A percentile compares a stretch with the other conserved stretches of the same genome.
Evolutionary conservation across 2,888 invertebrate genomes (phyloP).

Genomic region (Cosmopolites sordidus): DNA sequence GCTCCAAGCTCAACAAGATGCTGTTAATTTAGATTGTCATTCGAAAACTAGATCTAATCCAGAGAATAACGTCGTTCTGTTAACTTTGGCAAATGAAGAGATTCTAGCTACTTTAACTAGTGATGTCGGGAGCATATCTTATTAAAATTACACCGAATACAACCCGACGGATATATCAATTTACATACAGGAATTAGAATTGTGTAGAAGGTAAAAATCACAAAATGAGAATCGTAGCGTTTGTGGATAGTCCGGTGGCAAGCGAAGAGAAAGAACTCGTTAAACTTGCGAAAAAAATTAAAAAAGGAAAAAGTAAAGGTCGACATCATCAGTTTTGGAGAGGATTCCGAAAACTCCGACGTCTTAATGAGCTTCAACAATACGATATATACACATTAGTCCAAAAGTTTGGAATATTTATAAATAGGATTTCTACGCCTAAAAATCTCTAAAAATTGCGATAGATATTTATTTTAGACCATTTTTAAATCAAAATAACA

Average conservation of each 20-base stretch:
- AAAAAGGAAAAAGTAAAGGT: conserved; percentile 99
- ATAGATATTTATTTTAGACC: too few relatives aligned
- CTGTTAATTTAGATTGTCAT: conserved; percentile 94
- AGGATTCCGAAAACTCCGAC: conserved; percentile 85
- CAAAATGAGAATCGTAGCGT: conserved; percentile 97
- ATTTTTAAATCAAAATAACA: too few relatives aligned
- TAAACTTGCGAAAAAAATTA: conserved; percentile 89
- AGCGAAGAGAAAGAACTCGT: conserved; percentile 90
- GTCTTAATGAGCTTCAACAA: conserved; percentile 83
- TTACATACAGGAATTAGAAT: conserved; percentile 90
- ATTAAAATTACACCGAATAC: conserved; percentile 91
- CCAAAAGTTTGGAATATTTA: too few relatives aligned
- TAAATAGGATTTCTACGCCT: too few relatives aligned
- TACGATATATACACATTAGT: conserved; percentile 90
- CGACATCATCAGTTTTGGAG: conserved; percentile 97
- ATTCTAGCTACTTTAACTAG: conserved; percentile 95
- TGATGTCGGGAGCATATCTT: conserved; percentile 92
- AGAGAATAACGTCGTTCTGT: conserved; percentile 95
- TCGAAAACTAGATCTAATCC: conserved; percentile 97
- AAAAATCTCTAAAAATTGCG: too few relatives aligned
- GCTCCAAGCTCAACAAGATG: conserved; percentile 98
- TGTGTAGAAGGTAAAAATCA: conserved; percentile 99
- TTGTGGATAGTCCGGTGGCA: conserved; percentile 93
- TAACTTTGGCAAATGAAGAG: conserved; percentile 88
- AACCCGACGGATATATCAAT: conserved; percentile 87